Percentiles rank a stretch among this genome's conserved stretches.
These are phyloP conservation scores for Esox masquinongy DNA, from an alignment of 2,797 vertebrate species.

Conservation along the genomic window DNA sequence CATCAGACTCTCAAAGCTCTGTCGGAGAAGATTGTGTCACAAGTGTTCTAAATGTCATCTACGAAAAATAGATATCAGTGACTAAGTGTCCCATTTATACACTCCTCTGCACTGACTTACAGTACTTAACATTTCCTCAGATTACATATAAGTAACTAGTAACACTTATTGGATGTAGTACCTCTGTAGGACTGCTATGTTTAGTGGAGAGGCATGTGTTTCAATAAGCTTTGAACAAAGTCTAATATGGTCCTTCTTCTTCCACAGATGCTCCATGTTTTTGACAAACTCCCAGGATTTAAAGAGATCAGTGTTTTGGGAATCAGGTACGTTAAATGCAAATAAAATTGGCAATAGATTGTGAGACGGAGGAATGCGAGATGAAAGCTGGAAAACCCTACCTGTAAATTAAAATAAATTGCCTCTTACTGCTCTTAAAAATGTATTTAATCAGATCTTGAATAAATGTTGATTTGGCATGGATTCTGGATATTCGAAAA, in stretches of 20 bases:
- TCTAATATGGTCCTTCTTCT: constrained; percentile 35
- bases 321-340: constrained; percentile 86
- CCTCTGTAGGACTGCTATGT: neutral
- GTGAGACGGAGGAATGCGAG: neutral
- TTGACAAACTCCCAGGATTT: constrained; percentile 87
- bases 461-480: constrained; percentile 18
- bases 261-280: constrained; percentile 84
- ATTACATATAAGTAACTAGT: constrained; percentile 8
- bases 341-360: neutral
- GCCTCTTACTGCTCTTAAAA: neutral
- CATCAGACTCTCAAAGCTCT: constrained; percentile 28
- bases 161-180: neutral
- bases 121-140: neutral
- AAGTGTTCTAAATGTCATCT: constrained; percentile 38
- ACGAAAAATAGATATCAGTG: constrained; percentile 51
- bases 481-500: constrained; percentile 12
- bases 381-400: constrained; percentile 7
- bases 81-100: constrained; percentile 40
- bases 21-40: constrained; percentile 58
- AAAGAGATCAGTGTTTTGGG: constrained; percentile 81
- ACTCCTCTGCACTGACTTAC: neutral
- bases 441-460: constrained; percentile 32
- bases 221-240: neutral
- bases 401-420: neutral
- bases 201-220: neutral